Conservation (phyloP, 2,888 invertebrate species). For the Pogonocherus hispidulus region DNA sequence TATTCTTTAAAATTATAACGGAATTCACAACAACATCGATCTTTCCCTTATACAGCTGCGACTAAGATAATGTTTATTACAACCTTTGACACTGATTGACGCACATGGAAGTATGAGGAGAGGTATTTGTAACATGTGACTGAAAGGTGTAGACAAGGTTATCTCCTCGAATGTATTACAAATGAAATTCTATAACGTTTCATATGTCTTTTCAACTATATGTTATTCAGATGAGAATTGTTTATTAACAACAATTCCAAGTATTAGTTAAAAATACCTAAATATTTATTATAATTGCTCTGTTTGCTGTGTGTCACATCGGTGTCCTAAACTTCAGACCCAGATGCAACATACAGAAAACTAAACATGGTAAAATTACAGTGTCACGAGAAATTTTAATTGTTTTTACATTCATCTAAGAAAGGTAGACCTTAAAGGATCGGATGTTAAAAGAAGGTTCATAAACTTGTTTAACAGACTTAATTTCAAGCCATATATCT, state of each 20-base stretch:
- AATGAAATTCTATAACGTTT: constrained; percentile 14
- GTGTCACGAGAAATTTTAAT: no score
- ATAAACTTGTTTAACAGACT: no score
- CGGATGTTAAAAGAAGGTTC: no score
- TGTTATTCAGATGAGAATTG: not conserved
- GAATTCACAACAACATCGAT: constrained; percentile 18
- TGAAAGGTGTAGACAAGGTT: constrained; percentile 31
- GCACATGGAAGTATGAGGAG: constrained; percentile 30
- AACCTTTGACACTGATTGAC: constrained; percentile 35
- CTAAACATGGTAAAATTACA: no score
- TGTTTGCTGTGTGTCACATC: no score
- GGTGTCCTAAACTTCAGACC: no score
- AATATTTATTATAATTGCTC: no score
- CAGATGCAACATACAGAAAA: no score
- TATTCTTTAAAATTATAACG: not conserved
- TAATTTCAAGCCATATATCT: no score
- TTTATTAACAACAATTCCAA: not conserved
- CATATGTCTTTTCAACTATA: not conserved
- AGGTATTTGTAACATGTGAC: constrained; percentile 28
- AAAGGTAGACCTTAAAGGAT: no score
- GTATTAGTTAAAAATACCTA: no score
- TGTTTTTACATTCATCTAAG: no score
- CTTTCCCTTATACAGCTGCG: constrained; percentile 15
- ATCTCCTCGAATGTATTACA: constrained; percentile 9
- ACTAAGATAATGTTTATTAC: constrained; percentile 31